Base-by-base conservation (phyloP, 1,140 invertebrate genomes). In the Heliothis virescens region DNA sequence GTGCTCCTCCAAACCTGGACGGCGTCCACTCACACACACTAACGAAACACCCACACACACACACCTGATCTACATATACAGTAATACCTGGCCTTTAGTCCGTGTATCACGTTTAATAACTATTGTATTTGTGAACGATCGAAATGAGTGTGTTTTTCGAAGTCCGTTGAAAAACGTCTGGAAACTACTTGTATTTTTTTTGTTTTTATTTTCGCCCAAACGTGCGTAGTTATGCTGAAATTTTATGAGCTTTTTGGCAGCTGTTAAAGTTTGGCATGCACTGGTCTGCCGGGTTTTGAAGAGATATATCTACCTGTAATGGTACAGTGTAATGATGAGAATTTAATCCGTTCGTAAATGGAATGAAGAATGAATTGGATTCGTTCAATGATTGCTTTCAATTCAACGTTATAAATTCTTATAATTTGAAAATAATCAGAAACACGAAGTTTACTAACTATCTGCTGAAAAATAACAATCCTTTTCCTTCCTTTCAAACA, bases 41-140 rank as follows among this genome's bases (percentile, higher is more conserved):
- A 15, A 15, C 80, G 65, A 75, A 75, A 34, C 63, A 82, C 77
- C 60, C 65, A 13, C 74, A 90, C 79, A 86, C 60, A 59, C 76
- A 81, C 15, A 63, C 34, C 60, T 16, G 18, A 52, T 21, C 47
- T 65, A 65, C 29, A 50, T 77, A 77, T 41, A 13, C 84, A 78
- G 77, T 84, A 75, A 60, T 62, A 62, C 73, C 57, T 73, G 65
- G 55, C 48, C 72, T 52, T 76, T 82, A 85, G 80, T 89, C 93
- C 72, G 60, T 81, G 87, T 80, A 84, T 87, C 87, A 90, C 89
- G 89, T 92, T 93, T 94, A 93, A 93, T 94, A 94, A 93, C 93
- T 92, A 94, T 94, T 94, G 93, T 94, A 92, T 94, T 94, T 94
- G 91, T 91, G 59, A 75, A 7, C 89, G 92, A 94, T 94, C 89